Evolutionary conservation across 2,797 vertebrate species (phyloP), one percentile per base, ranked within the genome.

Genomic region (Eurystomus glaucurus): DNA sequence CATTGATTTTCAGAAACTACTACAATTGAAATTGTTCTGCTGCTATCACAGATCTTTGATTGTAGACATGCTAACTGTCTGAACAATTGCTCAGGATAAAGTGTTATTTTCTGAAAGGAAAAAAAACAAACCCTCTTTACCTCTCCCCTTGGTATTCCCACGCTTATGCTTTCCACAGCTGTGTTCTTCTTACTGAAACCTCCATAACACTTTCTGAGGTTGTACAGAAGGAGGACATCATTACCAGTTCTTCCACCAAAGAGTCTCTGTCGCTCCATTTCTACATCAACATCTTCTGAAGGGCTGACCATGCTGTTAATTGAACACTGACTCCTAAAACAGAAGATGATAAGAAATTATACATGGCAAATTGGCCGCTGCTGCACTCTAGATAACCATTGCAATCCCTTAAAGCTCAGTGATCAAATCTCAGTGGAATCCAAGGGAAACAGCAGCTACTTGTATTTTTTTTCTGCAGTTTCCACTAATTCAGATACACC

Each of bases 81-180:
- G 15, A 82, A 82, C 28, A 88, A 65, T 28, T 60, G 68, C 21
- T 75, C 18, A 93, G n/a, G 87, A 37, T 29, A 9, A 69, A 15
- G 11, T 20, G 23, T 20, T 70, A 33, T 66, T 65, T 68, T 57
- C 54, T 54, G n/a, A 50, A 88, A 76, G 1, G 0, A 9, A 3
- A 57, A 50, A 23, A 79, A 43, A 11, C 41, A 74, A 37, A 3
- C 31, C 1, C 7, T 23, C 8, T 22, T 90, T 98, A 98, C 98
- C 98, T 98, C 98, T 91, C 98, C 98, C 23, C 72, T 95, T 10
- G 71, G 82, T 71, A 98, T 92, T 51, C 98, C 98, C 96, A 98
- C 33, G 43, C 83, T 98, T 69, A 98, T 90, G 22, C 57, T 97
- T 43, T 93, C 97, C 57, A 98, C 98, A 33, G 97, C 98, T 2